A percentile compares a stretch with the other conserved stretches of the same genome.
Evolutionary conservation across 2,113 vertebrate species (phyloP).

Genomic region (Tachysurus fulvidraco): DNA sequence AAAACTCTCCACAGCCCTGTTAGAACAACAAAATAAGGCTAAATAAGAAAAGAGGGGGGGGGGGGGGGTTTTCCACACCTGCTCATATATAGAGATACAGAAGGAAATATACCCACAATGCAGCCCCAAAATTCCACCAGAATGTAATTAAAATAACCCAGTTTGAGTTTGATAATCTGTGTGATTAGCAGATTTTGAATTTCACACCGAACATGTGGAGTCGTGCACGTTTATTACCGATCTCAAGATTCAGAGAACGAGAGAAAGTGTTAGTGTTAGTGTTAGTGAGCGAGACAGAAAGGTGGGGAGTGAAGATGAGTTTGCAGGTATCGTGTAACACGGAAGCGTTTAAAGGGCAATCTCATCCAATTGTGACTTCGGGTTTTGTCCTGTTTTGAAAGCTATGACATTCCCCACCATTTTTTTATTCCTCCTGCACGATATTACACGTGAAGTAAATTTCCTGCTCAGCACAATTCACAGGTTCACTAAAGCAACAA

Average conservation of each 20-base stretch:
- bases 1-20: too few species aligned
- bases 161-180: neutral
- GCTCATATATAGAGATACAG: neutral
- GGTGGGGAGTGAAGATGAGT: neutral
- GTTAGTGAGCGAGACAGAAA: neutral
- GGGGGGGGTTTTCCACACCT: too few species aligned
- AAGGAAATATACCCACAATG: neutral
- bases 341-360: constrained; percentile 41
- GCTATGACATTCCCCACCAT: constrained; percentile 17
- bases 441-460: constrained; percentile 37
- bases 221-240: neutral
- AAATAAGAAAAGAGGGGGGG: too few species aligned
- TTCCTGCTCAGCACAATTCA: constrained; percentile 39
- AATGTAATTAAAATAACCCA: neutral
- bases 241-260: neutral
- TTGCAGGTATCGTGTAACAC: neutral
- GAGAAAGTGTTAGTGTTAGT: neutral
- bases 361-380: constrained; percentile 12
- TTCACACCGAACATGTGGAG: neutral
- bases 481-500: constrained; percentile 9
- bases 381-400: constrained; percentile 26
- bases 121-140: neutral
- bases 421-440: constrained; percentile 35
- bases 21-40: too few species aligned
- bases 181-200: neutral